A percentile compares a stretch with the other conserved stretches of the same genome.
Evolutionary conservation across 2,113 vertebrate species (phyloP).

Genomic region (Oxyura jamaicensis): DNA sequence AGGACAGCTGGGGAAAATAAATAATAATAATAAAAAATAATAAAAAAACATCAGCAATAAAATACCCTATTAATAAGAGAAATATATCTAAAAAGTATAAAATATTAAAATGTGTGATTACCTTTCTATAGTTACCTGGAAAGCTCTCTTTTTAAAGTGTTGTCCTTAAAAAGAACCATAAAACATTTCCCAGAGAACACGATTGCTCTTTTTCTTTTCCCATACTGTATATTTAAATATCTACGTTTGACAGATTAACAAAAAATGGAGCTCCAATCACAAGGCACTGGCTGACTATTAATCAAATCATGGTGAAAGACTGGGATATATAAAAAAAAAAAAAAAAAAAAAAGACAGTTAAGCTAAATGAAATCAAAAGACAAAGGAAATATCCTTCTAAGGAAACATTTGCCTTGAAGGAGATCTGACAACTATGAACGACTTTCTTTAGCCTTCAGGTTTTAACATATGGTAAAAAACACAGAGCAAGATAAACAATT

Average conservation of each 20-base stretch:
- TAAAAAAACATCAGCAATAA: background rate
- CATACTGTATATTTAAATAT: background rate
- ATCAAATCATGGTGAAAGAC: background rate
- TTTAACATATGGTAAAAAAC: background rate
- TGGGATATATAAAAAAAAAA: background rate
- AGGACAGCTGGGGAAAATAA: conserved; percentile 23
- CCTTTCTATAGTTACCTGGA: background rate
- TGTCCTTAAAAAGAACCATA: background rate
- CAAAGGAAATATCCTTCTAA: background rate
- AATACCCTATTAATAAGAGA: background rate
- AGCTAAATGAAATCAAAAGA: background rate
- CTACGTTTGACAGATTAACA: background rate
- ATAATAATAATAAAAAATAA: no score
- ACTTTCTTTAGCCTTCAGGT: background rate
- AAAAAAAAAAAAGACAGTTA: background rate
- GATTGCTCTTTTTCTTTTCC: background rate
- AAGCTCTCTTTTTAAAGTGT: background rate
- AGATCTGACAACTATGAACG: background rate
- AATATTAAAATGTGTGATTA: conserved; percentile 10
- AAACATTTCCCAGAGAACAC: background rate
- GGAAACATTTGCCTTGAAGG: background rate
- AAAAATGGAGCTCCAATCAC: background rate
- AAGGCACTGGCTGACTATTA: background rate
- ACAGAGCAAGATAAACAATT: background rate
- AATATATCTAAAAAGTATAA: background rate